Percentiles rank a stretch among this genome's conserved stretches.
phyloP scores from a whole-genome alignment of 2,797 vertebrate species.

The Cirrhinus molitorella region DNA sequence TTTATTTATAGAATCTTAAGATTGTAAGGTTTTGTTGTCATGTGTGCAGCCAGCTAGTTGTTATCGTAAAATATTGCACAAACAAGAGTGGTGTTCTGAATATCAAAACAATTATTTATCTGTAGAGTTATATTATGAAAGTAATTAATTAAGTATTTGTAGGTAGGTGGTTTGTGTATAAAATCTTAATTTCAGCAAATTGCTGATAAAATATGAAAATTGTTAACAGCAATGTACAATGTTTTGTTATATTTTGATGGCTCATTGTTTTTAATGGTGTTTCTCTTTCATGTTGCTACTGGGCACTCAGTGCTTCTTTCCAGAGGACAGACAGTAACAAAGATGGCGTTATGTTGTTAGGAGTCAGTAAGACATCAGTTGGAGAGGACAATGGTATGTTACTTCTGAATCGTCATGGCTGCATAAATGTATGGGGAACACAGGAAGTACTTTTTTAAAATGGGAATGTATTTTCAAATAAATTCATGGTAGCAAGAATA shows the following conservation, averaged over 20 bases:
- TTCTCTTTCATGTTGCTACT: slow-evolving; percentile 17
- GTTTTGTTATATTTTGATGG: not conserved
- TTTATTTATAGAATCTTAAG: not conserved
- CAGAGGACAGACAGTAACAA: slow-evolving; percentile 86
- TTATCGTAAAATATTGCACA: not conserved
- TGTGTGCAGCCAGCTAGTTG: not conserved
- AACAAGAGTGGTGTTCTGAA: not conserved
- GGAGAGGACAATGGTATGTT: slow-evolving; percentile 86
- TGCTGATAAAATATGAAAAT: not conserved
- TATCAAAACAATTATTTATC: too few species aligned
- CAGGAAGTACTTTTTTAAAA: not conserved
- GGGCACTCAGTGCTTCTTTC: slow-evolving; percentile 74
- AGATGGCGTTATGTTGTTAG: slow-evolving; percentile 94
- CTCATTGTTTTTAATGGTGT: not conserved
- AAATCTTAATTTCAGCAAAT: not conserved
- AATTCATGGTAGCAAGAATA: not conserved
- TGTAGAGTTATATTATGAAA: too few species aligned
- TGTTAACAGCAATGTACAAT: not conserved
- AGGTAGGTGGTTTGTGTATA: too few species aligned
- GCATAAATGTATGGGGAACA: not conserved
- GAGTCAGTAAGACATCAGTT: slow-evolving; percentile 86
- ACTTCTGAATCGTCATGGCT: not conserved
- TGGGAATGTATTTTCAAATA: not conserved
- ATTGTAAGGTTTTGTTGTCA: not conserved
- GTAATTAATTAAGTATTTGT: too few species aligned